Evolutionary conservation across 2,113 vertebrate genomes (phyloP).

Genomic region (Pedetes capensis): DNA sequence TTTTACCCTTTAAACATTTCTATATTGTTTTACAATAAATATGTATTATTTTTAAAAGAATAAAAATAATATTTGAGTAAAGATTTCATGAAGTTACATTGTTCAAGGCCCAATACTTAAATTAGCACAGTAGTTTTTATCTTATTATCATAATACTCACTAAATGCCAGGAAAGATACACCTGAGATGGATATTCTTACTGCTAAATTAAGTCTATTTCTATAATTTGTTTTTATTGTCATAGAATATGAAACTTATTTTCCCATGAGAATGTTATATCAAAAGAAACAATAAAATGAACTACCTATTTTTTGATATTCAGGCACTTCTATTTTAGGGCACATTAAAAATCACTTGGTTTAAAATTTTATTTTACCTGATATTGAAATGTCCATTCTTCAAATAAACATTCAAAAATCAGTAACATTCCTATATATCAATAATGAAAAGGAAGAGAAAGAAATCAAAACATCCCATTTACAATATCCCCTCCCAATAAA

Average conservation of each 20-base stretch:
- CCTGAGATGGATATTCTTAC: neutral
- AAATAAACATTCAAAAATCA: neutral
- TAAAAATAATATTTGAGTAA: neutral
- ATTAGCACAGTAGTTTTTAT: neutral
- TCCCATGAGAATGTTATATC: neutral
- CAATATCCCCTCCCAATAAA: too few species aligned
- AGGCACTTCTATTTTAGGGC: neutral
- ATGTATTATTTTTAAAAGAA: too few species aligned
- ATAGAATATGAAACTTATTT: neutral
- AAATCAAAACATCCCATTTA: too few species aligned
- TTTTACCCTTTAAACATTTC: neutral
- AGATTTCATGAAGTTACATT: neutral
- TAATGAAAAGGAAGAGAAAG: too few species aligned
- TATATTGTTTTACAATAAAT: neutral
- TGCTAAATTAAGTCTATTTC: neutral
- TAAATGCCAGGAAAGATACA: neutral
- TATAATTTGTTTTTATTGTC: neutral
- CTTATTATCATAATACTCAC: neutral
- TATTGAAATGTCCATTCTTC: neutral
- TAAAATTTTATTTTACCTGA: neutral
- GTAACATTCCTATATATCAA: neutral
- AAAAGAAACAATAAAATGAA: slow-evolving; percentile 15
- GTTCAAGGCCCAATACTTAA: neutral
- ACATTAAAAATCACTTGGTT: neutral
- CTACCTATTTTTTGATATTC: neutral